A percentile compares a stretch with the other conserved stretches of the same genome.
Conservation (phyloP, 2,113 vertebrate species). For the Chroicocephalus ridibundus region DNA sequence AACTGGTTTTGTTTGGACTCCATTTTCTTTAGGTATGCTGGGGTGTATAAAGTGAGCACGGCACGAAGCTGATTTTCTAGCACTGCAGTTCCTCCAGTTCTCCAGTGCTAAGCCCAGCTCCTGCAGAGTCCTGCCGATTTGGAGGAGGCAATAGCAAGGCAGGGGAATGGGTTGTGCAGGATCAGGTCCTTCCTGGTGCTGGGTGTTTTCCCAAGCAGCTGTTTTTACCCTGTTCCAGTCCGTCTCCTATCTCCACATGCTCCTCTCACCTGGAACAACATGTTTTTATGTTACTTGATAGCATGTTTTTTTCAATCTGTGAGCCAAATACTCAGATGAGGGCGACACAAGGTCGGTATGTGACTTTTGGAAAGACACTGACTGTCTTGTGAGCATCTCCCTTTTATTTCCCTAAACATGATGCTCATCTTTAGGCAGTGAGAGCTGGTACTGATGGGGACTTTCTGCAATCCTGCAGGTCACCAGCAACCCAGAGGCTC, state of each 20-base stretch:
- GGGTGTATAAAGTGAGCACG: background rate
- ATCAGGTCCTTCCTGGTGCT: background rate
- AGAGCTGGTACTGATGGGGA: background rate
- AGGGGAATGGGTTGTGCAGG: background rate
- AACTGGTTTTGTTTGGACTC: background rate
- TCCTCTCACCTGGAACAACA: background rate
- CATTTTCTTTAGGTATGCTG: fast-evolving
- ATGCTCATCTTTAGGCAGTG: background rate
- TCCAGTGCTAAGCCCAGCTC: background rate
- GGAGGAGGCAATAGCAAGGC: background rate
- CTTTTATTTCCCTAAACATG: background rate
- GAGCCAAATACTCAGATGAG: background rate
- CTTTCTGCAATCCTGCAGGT: background rate
- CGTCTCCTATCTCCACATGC: background rate
- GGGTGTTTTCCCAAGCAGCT: background rate
- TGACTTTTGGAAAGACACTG: background rate
- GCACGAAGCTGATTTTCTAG: background rate
- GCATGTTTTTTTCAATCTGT: fast-evolving
- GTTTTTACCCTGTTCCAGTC: background rate
- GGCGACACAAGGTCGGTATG: fast-evolving
- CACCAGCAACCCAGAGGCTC: background rate
- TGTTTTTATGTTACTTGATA: fast-evolving
- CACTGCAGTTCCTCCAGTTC: fast-evolving
- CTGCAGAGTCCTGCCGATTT: background rate
- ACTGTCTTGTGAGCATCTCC: background rate